A percentile compares a stretch with the other conserved stretches of the same genome.
Conservation (phyloP, 2,797 vertebrate species). For the Bradypodion pumilum region DNA sequence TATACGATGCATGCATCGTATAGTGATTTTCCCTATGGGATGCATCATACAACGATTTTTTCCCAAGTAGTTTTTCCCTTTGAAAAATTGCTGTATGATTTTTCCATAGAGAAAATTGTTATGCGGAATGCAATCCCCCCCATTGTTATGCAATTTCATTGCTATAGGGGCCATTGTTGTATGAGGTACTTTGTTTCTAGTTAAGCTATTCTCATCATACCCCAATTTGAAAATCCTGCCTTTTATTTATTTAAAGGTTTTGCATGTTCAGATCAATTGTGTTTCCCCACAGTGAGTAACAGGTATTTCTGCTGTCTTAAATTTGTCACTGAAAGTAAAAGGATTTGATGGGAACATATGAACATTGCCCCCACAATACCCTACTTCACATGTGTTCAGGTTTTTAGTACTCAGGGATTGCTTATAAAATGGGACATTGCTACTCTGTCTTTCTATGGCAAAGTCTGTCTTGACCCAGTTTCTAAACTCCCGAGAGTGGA, state of each 20-base stretch:
- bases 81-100: no score
- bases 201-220: no score
- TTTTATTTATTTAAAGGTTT: conserved; percentile 11
- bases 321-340: not conserved
- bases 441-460: not conserved
- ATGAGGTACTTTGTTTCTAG: not conserved
- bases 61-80: no score
- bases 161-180: no score
- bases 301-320: not conserved
- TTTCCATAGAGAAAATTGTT: no score
- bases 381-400: not conserved
- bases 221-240: not conserved
- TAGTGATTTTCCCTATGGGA: no score
- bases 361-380: not conserved
- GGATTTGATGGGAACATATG: not conserved
- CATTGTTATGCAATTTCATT: no score
- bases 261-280: not conserved
- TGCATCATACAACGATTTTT: no score
- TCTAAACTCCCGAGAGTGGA: not conserved
- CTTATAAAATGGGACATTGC: not conserved
- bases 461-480: conserved; percentile 1
- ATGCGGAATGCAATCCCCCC: no score
- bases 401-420: not conserved
- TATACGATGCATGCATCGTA: no score
- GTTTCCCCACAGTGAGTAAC: not conserved